These are phyloP conservation scores for Buathra laborator DNA, from an alignment of 2,888 invertebrate genomes.

Conservation along the genomic window DNA sequence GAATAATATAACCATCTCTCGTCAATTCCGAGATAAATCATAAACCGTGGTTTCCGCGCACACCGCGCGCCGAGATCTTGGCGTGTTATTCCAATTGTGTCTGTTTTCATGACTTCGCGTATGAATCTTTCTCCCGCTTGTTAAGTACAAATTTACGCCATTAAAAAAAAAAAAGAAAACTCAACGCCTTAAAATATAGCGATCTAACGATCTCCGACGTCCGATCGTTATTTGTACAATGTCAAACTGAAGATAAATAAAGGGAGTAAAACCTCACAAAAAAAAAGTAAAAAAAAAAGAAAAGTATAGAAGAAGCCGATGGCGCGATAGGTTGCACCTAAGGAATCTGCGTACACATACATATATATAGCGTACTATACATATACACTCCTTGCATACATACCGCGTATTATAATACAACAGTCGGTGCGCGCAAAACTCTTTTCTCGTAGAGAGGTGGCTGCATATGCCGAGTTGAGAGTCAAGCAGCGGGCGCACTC, in stretches of 20 bases:
- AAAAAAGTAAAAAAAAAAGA: background rate
- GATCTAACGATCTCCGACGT: constrained; percentile 44
- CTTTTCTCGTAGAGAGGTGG: constrained; percentile 1
- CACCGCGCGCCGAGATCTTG: background rate
- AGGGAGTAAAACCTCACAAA: constrained; percentile 2
- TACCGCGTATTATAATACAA: constrained; percentile 32
- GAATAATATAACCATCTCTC: constrained; percentile 34
- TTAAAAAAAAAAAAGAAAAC: background rate
- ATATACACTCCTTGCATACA: constrained; percentile 1
- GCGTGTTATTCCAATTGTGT: background rate
- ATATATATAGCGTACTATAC: background rate
- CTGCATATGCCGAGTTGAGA: constrained; percentile 31
- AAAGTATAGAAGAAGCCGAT: constrained; percentile 20
- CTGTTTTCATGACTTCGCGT: background rate
- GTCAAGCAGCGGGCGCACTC: constrained; percentile 66
- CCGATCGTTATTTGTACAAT: constrained; percentile 31
- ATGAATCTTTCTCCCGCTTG: constrained; percentile 25
- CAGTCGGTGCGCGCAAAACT: constrained; percentile 18
- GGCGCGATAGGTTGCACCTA: constrained; percentile 26
- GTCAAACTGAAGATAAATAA: constrained; percentile 26
- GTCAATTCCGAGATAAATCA: background rate
- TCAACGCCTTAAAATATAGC: constrained; percentile 16
- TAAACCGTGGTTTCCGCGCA: background rate
- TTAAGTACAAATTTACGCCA: constrained; percentile 1
- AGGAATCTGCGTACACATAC: constrained; percentile 22